Base-by-base conservation (phyloP, 2,113 vertebrate species). In the Indicator indicator region DNA sequence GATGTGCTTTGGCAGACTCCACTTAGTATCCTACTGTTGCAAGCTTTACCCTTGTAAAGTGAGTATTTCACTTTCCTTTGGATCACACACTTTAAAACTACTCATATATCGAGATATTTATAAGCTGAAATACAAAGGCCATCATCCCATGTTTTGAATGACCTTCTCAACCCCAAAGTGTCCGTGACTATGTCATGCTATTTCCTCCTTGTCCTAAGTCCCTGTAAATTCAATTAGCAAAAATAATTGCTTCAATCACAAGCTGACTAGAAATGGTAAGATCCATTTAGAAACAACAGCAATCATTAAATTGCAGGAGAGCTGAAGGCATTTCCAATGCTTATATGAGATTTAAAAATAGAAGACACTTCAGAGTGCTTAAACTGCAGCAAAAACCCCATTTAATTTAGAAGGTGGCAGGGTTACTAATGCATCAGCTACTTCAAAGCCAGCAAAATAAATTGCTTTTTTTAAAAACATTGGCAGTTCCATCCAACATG, bases 341-440 rank as follows among this genome's bases (percentile, higher is more conserved):
- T 65, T 68, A 70, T 16, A 89, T 73, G 83, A 96, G 94, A 96
- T 93, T 91, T 89, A 84, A 88, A 97, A 97, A 94, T 9, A 93
- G 76, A 92, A 95, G 83, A 92, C 60, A 86, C 64, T 80, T 92
- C 69, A 90, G 78, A 94, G 83, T 73, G 82, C 71, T 95, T 88
- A 85, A 81, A 79, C 50, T 79, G 74, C 89, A 95, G 75, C 81
- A 73, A 94, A 95, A 94, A 58, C 15, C 44, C 78, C 76, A 60
- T 94, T 97, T 87, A 86, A 95, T 96, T 95, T 96, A 86, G 96
- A 88, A 95, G 88, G 87, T 94, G 85, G 50, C 52, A 90, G 74
- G 87, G 86, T 93, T 95, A 95, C 92, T 91, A 96, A 97, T 81
- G 90, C 18, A 93, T 32, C 67, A 96, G 63, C 44, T 75, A 94